These are phyloP conservation scores for Spheniscus humboldti DNA, from an alignment of 2,797 vertebrate genomes.

Conservation along the genomic window DNA sequence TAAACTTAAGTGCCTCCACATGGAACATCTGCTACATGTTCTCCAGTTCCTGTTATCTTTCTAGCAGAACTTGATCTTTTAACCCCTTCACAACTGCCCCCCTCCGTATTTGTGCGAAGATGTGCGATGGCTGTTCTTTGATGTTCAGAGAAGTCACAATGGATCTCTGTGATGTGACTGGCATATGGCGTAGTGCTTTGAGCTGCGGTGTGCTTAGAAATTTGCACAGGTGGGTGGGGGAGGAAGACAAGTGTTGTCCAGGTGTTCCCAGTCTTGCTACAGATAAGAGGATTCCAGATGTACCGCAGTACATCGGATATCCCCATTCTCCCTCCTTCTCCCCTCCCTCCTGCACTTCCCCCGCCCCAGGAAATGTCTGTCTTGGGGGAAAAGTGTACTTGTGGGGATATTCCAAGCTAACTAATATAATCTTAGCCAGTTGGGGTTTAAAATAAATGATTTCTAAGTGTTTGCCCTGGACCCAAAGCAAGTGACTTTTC, in stretches of 20 bases:
- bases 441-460: background rate
- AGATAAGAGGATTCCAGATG: conserved; percentile 58
- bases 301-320: background rate
- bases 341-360: background rate
- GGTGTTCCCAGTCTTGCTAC: conserved; percentile 31
- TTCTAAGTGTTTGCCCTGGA: background rate
- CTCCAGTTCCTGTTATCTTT: conserved; percentile 67
- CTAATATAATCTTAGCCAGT: background rate
- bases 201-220: background rate
- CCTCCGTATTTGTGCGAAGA: background rate
- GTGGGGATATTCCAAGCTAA: background rate
- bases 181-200: background rate
- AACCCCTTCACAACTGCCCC: conserved; percentile 41
- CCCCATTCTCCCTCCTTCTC: background rate
- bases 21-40: conserved; percentile 63
- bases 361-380: background rate
- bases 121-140: conserved; percentile 32
- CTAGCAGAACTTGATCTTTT: conserved; percentile 57
- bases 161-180: conserved; percentile 48
- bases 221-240: conserved; percentile 50
- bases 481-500: background rate
- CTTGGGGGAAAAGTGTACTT: background rate
- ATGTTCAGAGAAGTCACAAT: conserved; percentile 38
- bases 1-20: conserved; percentile 69
- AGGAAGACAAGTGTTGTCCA: conserved; percentile 52